phyloP scores from a whole-genome alignment of 1,140 invertebrate genomes.

The Pentalonia nigronervosa region DNA sequence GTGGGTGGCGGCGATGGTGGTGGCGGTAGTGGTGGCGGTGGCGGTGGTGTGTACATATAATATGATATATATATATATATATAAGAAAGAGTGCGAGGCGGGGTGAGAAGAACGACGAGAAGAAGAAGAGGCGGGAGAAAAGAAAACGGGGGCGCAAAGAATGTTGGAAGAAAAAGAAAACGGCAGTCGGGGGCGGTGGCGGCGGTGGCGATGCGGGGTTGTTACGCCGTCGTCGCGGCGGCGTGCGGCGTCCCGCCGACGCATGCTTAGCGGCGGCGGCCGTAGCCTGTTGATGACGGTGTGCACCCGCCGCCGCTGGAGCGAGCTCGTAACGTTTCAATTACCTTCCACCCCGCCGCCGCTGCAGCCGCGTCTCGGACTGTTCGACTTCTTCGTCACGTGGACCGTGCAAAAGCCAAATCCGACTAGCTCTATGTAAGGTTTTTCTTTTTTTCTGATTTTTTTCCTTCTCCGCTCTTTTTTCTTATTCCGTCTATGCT shows the following conservation, averaged over 20 bases:
- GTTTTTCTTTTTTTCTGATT: neutral
- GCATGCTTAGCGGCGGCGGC: constrained; percentile 53
- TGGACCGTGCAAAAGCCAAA: constrained; percentile 34
- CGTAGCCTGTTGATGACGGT: constrained; percentile 57
- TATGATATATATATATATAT: no score
- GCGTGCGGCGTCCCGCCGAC: constrained; percentile 46
- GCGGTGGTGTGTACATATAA: neutral
- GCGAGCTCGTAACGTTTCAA: constrained; percentile 54
- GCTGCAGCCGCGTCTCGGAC: neutral
- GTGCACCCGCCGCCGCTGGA: neutral
- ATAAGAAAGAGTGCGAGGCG: neutral
- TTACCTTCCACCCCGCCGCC: constrained; percentile 28
- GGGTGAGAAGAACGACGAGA: neutral
- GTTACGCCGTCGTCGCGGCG: constrained; percentile 28
- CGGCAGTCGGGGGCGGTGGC: neutral
- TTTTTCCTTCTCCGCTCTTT: neutral
- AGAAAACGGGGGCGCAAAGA: constrained; percentile 55
- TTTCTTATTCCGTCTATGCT: neutral
- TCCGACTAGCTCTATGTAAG: neutral
- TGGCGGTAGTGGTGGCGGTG: neutral
- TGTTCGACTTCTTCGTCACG: constrained; percentile 26
- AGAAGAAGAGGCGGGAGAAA: constrained; percentile 56
- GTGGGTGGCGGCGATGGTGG: neutral
- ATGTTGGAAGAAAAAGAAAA: constrained; percentile 53
- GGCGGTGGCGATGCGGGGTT: neutral